Evolutionary conservation across 2,113 vertebrate species (phyloP).

Genomic region (Heterocephalus glaber): DNA sequence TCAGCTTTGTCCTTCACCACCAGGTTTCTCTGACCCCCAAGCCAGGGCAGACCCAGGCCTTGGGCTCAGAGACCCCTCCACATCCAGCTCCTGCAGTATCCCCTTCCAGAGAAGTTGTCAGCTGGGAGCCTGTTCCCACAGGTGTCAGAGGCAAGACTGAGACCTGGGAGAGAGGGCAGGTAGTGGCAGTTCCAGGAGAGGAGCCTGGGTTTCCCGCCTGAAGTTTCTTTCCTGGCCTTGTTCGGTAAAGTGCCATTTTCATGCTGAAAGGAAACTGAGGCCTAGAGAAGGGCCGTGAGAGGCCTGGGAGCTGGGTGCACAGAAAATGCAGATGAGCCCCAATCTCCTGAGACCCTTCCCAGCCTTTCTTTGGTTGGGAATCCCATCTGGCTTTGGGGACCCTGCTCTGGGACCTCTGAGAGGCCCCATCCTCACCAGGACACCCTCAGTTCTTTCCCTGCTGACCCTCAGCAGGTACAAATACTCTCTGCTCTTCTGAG

Average conservation of each 20-base stretch:
- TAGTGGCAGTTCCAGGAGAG: not conserved
- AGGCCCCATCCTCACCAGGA: not conserved
- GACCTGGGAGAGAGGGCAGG: not conserved
- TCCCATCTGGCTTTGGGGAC: not conserved
- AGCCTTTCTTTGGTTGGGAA: not conserved
- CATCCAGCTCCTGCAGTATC: not conserved
- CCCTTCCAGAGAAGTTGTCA: not conserved
- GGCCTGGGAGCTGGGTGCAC: not conserved
- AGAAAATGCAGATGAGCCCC: not conserved
- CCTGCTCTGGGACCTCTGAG: not conserved
- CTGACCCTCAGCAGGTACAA: not conserved
- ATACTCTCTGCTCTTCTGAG: not conserved
- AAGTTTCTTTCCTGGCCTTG: not conserved
- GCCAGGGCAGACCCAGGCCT: not conserved
- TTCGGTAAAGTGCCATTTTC: not conserved
- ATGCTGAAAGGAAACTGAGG: not conserved
- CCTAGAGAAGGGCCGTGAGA: not conserved
- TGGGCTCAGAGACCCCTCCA: not conserved
- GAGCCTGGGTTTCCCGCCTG: not conserved
- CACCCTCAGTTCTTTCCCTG: not conserved
- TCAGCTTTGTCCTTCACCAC: not conserved
- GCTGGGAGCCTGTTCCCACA: rapidly evolving
- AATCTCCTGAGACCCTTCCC: not conserved
- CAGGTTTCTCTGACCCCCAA: not conserved
- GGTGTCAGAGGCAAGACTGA: not conserved